Evolutionary conservation across 1,140 invertebrate genomes (phyloP).

Genomic region (Ooceraea biroi): DNA sequence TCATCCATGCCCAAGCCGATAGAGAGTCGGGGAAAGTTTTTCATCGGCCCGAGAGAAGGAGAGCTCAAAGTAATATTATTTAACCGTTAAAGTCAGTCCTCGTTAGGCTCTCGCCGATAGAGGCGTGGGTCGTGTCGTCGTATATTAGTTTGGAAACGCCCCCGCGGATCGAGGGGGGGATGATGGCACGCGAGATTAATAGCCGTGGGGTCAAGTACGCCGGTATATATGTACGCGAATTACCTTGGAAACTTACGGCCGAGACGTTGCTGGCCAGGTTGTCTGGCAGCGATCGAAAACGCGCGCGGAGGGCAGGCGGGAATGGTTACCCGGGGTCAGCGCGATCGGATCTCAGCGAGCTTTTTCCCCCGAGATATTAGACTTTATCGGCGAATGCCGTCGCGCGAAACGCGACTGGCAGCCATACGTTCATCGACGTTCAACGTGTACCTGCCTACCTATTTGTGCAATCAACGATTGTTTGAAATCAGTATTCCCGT

Average conservation of each 20-base stretch:
- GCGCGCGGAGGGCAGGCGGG: slow-evolving; percentile 15
- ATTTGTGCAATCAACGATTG: neutral
- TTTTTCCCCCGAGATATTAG: slow-evolving; percentile 5
- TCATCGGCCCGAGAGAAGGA: slow-evolving; percentile 55
- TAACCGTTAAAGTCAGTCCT: slow-evolving; percentile 83
- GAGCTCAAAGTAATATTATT: slow-evolving; percentile 79
- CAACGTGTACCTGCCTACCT: too few relatives aligned
- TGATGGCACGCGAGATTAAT: slow-evolving; percentile 79
- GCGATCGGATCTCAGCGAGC: slow-evolving; percentile 44
- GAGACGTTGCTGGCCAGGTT: slow-evolving; percentile 14
- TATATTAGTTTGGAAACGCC: slow-evolving; percentile 82
- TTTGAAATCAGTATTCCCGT: too few relatives aligned
- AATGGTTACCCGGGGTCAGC: slow-evolving; percentile 15
- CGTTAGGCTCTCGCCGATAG: slow-evolving; percentile 79
- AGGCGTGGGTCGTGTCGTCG: slow-evolving; percentile 82
- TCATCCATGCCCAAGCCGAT: neutral
- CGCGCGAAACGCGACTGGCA: neutral
- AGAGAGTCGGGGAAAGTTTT: slow-evolving; percentile 6
- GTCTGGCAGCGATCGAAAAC: slow-evolving; percentile 65
- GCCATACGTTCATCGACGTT: neutral
- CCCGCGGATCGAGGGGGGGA: slow-evolving; percentile 71
- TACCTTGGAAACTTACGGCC: slow-evolving; percentile 70
- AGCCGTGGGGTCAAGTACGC: slow-evolving; percentile 75
- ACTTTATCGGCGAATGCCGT: slow-evolving; percentile 15
- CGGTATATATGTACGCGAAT: slow-evolving; percentile 63